Evolutionary conservation across 2,113 vertebrate species (phyloP), one percentile per base, ranked within the genome.

Genomic region (Acanthochromis polyacanthus): DNA sequence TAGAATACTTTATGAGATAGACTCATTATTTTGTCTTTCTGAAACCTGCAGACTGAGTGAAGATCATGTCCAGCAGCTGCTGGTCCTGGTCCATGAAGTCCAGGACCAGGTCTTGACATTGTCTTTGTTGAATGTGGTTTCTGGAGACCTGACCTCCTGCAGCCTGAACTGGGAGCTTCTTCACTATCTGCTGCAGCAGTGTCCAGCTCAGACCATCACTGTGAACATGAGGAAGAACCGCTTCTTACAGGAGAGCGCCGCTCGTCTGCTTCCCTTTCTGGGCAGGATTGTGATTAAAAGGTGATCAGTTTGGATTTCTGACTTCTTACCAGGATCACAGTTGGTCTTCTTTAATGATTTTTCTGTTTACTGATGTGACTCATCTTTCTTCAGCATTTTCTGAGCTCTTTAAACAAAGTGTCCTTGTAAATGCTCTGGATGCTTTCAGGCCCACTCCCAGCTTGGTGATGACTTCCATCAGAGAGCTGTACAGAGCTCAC

Each of bases 131-230:
- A 68, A n/a, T 46, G 75, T 79, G 28, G 9, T 67, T 6, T 66
- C 56, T 67, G 75, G 80, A 82, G 75, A 82, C 51, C 71, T 86
- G 80, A 75, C 4, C 61, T 62, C 56, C 66, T 67, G 5, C 79
- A 23, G 25, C 22, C 56, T 86, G 75, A 71, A 0, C 84, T 78
- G 74, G 83, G 79, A 85, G 64, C 45, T 78, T 8, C 79, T 85
- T 66, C 56, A 57, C 40, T 52, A n/a, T n/a, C n/a, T n/a, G n/a
- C n/a, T n/a, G n/a, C n/a, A n/a, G n/a, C n/a, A n/a, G n/a, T n/a
- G n/a, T n/a, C n/a, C n/a, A n/a, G n/a, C n/a, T n/a, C n/a, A n/a
- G n/a, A n/a, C n/a, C n/a, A n/a, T n/a, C n/a, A n/a, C n/a, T n/a
- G n/a, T n/a, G n/a, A n/a, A n/a, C n/a, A n/a, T n/a, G n/a, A n/a